Evolutionary conservation across 2,113 vertebrate species (phyloP).

Genomic region (Antechinus stuartii): DNA sequence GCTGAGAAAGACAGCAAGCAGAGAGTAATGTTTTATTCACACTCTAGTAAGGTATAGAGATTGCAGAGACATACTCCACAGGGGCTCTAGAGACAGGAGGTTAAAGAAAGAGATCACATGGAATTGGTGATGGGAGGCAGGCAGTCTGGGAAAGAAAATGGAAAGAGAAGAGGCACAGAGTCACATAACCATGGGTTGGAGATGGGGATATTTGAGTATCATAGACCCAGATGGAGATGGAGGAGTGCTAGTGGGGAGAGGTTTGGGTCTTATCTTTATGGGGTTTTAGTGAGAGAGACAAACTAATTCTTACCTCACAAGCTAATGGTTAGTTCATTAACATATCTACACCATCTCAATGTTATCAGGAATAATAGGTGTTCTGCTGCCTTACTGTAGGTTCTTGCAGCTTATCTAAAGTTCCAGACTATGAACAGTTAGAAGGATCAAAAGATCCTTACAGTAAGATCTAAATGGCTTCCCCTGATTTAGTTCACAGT

Average conservation of each 20-base stretch:
- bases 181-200: not conserved
- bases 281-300: not conserved
- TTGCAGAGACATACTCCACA: not conserved
- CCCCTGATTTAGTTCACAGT: not conserved
- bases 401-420: not conserved
- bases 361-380: not conserved
- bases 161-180: not conserved
- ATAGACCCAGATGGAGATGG: not conserved
- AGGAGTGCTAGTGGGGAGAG: not conserved
- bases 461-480: not conserved
- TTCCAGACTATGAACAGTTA: not conserved
- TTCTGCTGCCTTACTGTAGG: not conserved
- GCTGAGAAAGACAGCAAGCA: not conserved
- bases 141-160: not conserved
- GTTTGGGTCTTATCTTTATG: not conserved
- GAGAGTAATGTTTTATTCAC: not conserved
- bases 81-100: not conserved
- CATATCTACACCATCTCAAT: not conserved
- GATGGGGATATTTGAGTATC: not conserved
- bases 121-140: not conserved
- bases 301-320: not conserved
- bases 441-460: not conserved
- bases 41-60: not conserved
- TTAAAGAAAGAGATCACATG: not conserved
- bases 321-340: not conserved